Evolutionary conservation across 2,113 vertebrate genomes (phyloP).

Genomic region (Potamarius usumacintae): DNA sequence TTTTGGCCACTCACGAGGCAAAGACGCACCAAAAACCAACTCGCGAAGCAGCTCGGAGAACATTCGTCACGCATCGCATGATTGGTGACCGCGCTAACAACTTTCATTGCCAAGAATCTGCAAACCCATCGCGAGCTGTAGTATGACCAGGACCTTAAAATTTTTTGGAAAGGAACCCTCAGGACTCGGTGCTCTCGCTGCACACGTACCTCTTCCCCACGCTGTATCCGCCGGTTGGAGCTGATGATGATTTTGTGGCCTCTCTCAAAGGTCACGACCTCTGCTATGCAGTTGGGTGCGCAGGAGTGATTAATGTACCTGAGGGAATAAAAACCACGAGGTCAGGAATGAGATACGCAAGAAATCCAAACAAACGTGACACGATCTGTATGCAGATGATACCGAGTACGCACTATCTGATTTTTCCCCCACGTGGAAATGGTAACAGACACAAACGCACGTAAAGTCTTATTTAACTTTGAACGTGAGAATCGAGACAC

Average conservation of each 20-base stretch:
- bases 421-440: too few species aligned
- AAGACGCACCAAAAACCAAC: too few species aligned
- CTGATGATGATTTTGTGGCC: constrained; percentile 98
- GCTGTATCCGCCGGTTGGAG: constrained; percentile 93
- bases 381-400: background rate
- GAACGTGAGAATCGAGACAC: background rate
- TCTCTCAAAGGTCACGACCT: constrained; percentile 93
- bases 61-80: too few species aligned
- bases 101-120: too few species aligned
- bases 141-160: too few species aligned
- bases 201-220: constrained; percentile 89
- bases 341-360: background rate
- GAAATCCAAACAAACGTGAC: background rate
- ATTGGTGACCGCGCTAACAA: too few species aligned
- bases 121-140: too few species aligned
- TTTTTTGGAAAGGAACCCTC: background rate
- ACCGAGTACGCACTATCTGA: background rate
- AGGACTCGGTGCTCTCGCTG: background rate
- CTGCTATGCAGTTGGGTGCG: constrained; percentile 94
- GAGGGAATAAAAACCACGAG: background rate
- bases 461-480: background rate
- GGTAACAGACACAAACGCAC: too few species aligned
- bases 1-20: too few species aligned
- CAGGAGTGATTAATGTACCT: constrained; percentile 99
- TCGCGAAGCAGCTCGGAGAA: too few species aligned